Base-by-base conservation (phyloP, 2,113 vertebrate species). In the Vicugna pacos region DNA sequence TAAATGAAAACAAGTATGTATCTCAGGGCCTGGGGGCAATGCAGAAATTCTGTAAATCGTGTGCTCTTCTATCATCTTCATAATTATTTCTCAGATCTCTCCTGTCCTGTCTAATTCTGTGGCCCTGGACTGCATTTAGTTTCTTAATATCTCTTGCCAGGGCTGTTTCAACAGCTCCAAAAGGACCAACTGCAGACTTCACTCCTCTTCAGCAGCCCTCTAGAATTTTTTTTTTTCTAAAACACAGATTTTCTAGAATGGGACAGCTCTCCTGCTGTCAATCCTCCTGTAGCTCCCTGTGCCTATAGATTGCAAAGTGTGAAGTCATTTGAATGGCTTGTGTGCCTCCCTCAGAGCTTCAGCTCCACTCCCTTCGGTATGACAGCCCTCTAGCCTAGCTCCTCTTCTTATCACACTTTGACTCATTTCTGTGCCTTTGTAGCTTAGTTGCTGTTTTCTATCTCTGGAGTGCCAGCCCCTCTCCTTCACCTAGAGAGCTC, bases 301-400 rank as follows among this genome's bases (percentile, higher is more conserved):
- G 52, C 72, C 58, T 24, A 0, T 8, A 28, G 54, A 11, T 6
- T 76, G 26, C 30, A 69, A 35, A 58, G 26, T 56, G 50, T 62
- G 30, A 60, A 42, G 42, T 60, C 12, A 0, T 46, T 32, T 58
- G 12, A 73, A 54, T 3, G 10, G 12, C 15, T 17, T 0, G 2
- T 26, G 17, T 15, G 30, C 10, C 3, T 46, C 64, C 56, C 22
- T 50, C 19, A 22, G 15, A 62, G 4, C 13, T 56, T 22, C 17
- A 2, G 20, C 52, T n/a, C 50, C 5, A 16, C 28, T 52, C 28
- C n/a, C 82, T 87, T 60, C 26, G 20, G 17, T 16, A 1, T 16
- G 3, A 3, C 15, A 16, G 4, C 9, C 60, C 24, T 8, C 5
- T 3, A n/a, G 7, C 46, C 20, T n/a, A 0, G 0, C 24, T n/a